Conservation (phyloP, 30 jellyfish, hydroid and myxozoan genomes). For the Nemopilema nomurai region DNA sequence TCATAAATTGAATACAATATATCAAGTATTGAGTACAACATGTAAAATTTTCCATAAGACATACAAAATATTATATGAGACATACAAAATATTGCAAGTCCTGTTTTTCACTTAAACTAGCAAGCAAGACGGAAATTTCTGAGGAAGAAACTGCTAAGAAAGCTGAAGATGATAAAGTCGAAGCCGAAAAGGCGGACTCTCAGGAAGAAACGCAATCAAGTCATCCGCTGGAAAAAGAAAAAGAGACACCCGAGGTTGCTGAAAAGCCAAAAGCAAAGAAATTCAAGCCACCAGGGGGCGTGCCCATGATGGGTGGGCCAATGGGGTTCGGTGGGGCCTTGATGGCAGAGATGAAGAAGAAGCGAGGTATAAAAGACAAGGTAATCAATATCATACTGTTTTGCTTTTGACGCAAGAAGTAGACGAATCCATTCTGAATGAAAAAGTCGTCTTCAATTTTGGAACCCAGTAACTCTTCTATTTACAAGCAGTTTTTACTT, state of each 20-base stretch:
- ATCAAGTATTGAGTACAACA: too few species aligned
- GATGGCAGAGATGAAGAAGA: conserved; percentile 86
- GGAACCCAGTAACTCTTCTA: too few species aligned
- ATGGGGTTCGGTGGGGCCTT: conserved; percentile 75
- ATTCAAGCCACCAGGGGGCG: conserved; percentile 71
- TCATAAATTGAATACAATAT: too few species aligned
- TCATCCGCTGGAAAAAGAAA: neutral
- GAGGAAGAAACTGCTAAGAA: conserved; percentile 1
- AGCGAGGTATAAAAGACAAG: conserved; percentile 51
- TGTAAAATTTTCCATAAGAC: too few species aligned
- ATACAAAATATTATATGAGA: too few species aligned
- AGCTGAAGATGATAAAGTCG: neutral
- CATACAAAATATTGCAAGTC: neutral
- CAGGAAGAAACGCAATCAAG: conserved; percentile 1
- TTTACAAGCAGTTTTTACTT: too few species aligned
- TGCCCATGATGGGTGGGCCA: conserved; percentile 68
- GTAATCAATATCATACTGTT: conserved; percentile 7
- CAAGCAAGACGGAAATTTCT: neutral
- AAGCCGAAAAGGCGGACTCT: neutral
- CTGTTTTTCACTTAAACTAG: neutral
- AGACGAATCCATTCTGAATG: too few species aligned
- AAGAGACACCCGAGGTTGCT: conserved; percentile 24
- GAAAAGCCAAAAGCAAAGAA: conserved; percentile 49
- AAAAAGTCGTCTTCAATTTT: too few species aligned
- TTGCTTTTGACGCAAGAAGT: neutral